Conservation (phyloP, 1,140 invertebrate species). For the Zophobas morio region DNA sequence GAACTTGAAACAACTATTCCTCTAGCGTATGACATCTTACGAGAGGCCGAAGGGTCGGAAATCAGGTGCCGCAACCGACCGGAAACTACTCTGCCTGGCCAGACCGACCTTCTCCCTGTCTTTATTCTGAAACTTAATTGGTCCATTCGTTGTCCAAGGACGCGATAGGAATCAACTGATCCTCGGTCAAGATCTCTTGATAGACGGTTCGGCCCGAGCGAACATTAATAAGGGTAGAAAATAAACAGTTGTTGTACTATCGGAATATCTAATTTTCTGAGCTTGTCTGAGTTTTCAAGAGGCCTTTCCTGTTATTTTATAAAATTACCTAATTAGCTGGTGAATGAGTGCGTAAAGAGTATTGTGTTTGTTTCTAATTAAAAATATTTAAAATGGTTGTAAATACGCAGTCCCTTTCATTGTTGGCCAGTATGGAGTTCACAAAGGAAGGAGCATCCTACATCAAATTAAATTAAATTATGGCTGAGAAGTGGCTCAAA, state of each 20-base stretch:
- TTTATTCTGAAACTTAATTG: conserved; percentile 16
- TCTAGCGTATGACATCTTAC: conserved; percentile 5
- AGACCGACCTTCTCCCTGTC: conserved; percentile 10
- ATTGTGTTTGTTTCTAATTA: too few species aligned
- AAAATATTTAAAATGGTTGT: neutral
- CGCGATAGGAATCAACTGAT: conserved; percentile 25
- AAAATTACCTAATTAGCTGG: too few species aligned
- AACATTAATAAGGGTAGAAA: conserved; percentile 1
- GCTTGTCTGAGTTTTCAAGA: neutral
- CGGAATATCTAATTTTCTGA: conserved; percentile 1
- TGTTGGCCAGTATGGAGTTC: conserved; percentile 23
- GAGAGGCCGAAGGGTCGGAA: conserved; percentile 10
- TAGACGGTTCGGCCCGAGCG: neutral
- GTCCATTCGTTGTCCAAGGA: conserved; percentile 8
- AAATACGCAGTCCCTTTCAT: conserved; percentile 2
- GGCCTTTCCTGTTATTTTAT: too few species aligned
- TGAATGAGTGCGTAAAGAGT: too few species aligned
- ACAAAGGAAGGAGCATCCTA: conserved; percentile 20
- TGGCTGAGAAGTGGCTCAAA: conserved; percentile 38
- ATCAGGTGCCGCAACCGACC: conserved; percentile 30
- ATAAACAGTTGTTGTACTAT: neutral
- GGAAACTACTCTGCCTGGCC: conserved; percentile 23
- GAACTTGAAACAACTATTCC: conserved; percentile 3
- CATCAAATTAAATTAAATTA: conserved; percentile 41
- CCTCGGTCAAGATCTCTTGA: conserved; percentile 27